Evolutionary conservation across 2,797 vertebrate species (phyloP).

Genomic region (Characodon lateralis): DNA sequence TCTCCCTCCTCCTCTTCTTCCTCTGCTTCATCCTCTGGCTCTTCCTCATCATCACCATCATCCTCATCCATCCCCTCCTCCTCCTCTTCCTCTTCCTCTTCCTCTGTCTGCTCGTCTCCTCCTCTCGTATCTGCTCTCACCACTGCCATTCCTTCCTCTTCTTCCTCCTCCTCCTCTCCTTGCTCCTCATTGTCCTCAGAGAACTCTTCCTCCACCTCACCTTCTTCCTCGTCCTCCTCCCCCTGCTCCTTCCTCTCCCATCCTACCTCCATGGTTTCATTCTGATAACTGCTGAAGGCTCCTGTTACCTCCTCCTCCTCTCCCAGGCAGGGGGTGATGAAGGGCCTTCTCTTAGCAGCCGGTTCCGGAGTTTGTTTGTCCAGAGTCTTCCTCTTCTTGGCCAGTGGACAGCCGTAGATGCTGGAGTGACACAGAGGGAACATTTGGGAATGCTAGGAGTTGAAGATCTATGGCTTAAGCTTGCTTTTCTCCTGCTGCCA

Average conservation of each 20-base stretch:
- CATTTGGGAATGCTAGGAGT: background rate
- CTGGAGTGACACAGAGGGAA: constrained; percentile 72
- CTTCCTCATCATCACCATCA: constrained; percentile 64
- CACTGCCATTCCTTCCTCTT: constrained; percentile 60
- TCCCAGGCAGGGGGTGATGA: constrained; percentile 81
- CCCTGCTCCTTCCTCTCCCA: constrained; percentile 85
- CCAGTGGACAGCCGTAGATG: constrained; percentile 96
- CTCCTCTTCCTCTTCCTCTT: constrained; percentile 78
- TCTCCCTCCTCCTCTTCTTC: constrained; percentile 76
- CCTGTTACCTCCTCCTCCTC: constrained; percentile 44
- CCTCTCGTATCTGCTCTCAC: constrained; percentile 66
- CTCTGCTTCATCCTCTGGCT: constrained; percentile 80
- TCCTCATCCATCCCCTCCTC: constrained; percentile 79
- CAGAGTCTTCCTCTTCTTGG: constrained; percentile 96
- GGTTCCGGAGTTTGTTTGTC: constrained; percentile 94
- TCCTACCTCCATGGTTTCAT: constrained; percentile 83
- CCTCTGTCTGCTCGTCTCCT: constrained; percentile 72
- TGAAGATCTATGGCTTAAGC: too few relatives aligned
- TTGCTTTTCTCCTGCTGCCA: too few relatives aligned
- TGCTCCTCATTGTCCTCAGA: constrained; percentile 68
- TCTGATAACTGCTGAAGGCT: constrained; percentile 85
- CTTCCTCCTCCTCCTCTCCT: constrained; percentile 79
- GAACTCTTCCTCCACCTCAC: constrained; percentile 69
- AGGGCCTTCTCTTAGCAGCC: constrained; percentile 89
- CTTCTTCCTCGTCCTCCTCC: constrained; percentile 71